Base-by-base conservation (phyloP, 2,888 invertebrate species). In the Temnothorax rugatulus region DNA sequence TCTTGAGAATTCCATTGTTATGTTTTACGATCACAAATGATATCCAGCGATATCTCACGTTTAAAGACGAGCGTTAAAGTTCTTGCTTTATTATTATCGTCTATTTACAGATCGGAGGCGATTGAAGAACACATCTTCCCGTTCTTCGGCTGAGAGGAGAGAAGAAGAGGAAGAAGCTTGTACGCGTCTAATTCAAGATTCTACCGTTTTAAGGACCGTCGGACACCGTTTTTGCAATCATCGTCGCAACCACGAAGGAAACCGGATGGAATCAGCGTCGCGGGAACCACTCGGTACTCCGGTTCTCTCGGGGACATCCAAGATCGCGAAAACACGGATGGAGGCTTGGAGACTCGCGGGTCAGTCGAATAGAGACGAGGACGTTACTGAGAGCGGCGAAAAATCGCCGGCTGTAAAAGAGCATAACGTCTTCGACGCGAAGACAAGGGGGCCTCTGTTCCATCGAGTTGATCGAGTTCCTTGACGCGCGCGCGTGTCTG, bases 381-480 rank as follows among this genome's bases (percentile, higher is more conserved):
- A 21, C 66, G 74, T 82, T 73, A 82, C 68, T 75, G 69, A 71
- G 21, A 15, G 25, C 21, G 52, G n/a, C 71, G 76, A 66, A 41
- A 66, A 47, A 63, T 83, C 75, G 83, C 61, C 13, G 21, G 21
- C 41, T 41, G 83, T 79, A 76, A 79, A 84, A 74, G 77, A 82
- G 64, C 59, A 79, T 69, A 79, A 82, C 50, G 64, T 7, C 29
- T 29, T 4, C 34, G 34, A 34, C 69, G 83, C 71, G 75, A 88
- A 91, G 90, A 93, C 93, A 93, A 93, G 91, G 90, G 89, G 87
- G 86, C 85, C 91, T 91, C 92, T 93, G 93, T 93, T 93, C 90
- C 44, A 15, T 64, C 34, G 34, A 90, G 84, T 90, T 89, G 34
- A 15, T 64, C 34, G 34, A 90, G 84, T 90, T 89, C 91, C 89